Percentiles rank a stretch among this genome's conserved stretches.
phyloP scores from a whole-genome alignment of 2,113 vertebrate genomes.

The Colius striatus region DNA sequence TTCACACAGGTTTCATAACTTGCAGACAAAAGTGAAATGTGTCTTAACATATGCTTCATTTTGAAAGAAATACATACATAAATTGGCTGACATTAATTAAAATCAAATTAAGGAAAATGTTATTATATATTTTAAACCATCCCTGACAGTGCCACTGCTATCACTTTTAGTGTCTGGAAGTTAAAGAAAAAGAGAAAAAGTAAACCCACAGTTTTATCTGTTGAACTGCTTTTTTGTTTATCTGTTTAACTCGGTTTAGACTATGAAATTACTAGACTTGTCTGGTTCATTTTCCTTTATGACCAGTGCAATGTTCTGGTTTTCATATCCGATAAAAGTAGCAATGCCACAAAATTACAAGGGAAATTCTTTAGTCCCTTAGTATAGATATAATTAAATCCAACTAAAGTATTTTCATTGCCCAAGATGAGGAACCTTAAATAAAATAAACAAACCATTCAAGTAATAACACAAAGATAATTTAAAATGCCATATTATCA shows the following conservation, averaged over 20 bases:
- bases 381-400: slow-evolving; percentile 25
- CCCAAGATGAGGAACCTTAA: not conserved
- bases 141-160: not conserved
- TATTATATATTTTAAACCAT: not conserved
- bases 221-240: not conserved
- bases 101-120: not conserved
- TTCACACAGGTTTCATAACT: not conserved
- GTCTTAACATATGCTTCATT: not conserved
- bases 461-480: not conserved
- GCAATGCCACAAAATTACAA: slow-evolving; percentile 30
- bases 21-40: not conserved
- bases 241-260: not conserved
- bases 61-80: not conserved
- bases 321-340: slow-evolving; percentile 48
- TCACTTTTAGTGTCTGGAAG: not conserved
- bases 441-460: not conserved
- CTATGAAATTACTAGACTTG: slow-evolving; percentile 40
- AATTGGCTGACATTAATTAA: not conserved
- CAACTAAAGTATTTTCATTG: slow-evolving; percentile 3
- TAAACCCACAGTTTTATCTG: not conserved
- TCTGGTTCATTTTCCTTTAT: slow-evolving; percentile 39
- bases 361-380: not conserved
- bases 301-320: slow-evolving; percentile 5
- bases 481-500: not conserved
- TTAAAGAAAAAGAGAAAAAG: not conserved